A percentile compares a stretch with the other conserved stretches of the same genome.
Evolutionary conservation across 2,113 vertebrate genomes (phyloP).

Genomic region (Marmota flaviventris): DNA sequence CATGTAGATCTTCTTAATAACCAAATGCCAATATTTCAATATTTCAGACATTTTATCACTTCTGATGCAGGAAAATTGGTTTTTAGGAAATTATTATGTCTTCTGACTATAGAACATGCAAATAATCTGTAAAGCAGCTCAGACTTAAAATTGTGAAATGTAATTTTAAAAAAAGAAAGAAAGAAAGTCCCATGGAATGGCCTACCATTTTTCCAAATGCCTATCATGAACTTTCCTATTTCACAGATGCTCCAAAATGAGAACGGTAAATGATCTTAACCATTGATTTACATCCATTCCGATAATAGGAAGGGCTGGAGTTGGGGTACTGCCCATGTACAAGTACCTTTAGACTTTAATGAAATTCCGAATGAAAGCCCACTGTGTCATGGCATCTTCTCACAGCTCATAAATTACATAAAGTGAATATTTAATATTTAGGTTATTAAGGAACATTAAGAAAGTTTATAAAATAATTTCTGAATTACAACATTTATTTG

Average conservation of each 20-base stretch:
- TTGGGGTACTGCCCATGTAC: constrained; percentile 15
- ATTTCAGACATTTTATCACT: constrained; percentile 50
- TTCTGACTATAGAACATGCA: constrained; percentile 55
- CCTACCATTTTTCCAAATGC: constrained; percentile 6
- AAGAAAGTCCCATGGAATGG: neutral
- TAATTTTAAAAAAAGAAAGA: constrained; percentile 34
- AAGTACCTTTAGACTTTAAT: neutral
- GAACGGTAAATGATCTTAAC: neutral
- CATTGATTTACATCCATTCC: neutral
- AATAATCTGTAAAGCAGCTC: constrained; percentile 61
- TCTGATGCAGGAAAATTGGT: neutral
- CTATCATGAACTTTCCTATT: neutral
- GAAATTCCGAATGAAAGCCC: neutral
- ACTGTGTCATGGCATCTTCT: neutral
- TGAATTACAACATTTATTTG: neutral
- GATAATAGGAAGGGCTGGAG: neutral
- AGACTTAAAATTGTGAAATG: constrained; percentile 65
- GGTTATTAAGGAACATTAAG: neutral
- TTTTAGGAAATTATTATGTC: constrained; percentile 56
- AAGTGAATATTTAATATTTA: neutral
- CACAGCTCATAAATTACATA: neutral
- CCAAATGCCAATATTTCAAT: constrained; percentile 48
- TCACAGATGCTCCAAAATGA: neutral
- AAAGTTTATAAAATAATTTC: neutral
- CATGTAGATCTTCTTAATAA: constrained; percentile 33